Percentiles rank a stretch among this genome's conserved stretches.
phyloP scores from a whole-genome alignment of 2,888 invertebrate genomes.

The Apantesis nais region DNA sequence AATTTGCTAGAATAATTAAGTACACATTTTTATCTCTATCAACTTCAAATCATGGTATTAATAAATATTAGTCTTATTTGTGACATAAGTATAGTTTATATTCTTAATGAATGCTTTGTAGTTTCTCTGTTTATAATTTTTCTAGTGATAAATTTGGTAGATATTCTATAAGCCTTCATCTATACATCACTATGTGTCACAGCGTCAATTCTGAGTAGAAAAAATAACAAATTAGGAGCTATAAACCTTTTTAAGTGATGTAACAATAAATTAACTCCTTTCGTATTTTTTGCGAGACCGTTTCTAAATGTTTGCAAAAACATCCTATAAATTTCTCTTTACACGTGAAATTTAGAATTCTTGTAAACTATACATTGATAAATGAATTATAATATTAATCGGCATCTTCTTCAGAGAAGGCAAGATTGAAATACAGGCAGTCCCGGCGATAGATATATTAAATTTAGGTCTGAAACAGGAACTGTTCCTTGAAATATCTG shows the following conservation, averaged over 20 bases:
- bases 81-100: no score
- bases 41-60: neutral
- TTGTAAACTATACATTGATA: neutral
- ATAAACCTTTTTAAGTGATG: neutral
- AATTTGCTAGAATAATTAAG: neutral
- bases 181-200: neutral
- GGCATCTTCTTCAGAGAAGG: no score
- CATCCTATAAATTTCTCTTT: neutral
- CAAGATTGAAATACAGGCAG: no score
- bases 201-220: neutral
- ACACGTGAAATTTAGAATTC: neutral
- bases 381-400: no score
- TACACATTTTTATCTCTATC: neutral
- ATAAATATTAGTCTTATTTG: constrained; percentile 17
- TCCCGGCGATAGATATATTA: no score
- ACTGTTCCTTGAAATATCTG: no score
- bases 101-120: neutral
- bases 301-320: neutral
- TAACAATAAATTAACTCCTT: neutral
- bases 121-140: neutral
- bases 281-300: neutral
- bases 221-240: no score
- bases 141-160: neutral
- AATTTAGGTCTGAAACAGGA: no score
- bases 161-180: neutral